Conservation (phyloP, 1,140 invertebrate genomes). For the Cherax quadricarinatus region DNA sequence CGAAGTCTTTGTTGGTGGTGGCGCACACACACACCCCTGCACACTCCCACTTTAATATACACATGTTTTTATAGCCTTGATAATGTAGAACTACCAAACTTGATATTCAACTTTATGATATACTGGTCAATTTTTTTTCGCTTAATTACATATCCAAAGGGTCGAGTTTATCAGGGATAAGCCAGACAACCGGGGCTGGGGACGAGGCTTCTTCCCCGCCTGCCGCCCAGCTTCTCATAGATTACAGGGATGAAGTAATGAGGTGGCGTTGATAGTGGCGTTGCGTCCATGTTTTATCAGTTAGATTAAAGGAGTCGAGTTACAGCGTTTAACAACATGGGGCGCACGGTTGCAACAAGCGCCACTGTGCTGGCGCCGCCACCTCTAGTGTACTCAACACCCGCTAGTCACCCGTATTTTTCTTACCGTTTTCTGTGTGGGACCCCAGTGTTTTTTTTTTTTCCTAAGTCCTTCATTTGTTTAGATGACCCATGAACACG, state of each 20-base stretch:
- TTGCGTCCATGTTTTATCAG: constrained; percentile 33
- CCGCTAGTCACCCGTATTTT: background rate
- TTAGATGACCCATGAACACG: background rate
- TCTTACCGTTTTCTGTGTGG: constrained; percentile 18
- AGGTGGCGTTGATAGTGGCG: constrained; percentile 42
- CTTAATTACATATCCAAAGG: background rate
- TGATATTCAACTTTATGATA: constrained; percentile 6
- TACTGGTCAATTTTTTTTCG: background rate
- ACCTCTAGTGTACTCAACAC: background rate
- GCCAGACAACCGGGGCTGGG: background rate
- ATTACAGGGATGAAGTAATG: constrained; percentile 49
- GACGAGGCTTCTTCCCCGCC: background rate
- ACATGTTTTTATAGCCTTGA: constrained; percentile 10
- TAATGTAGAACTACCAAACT: background rate
- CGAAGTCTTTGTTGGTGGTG: background rate
- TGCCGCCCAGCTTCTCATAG: constrained; percentile 33
- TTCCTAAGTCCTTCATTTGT: background rate
- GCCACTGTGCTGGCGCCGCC: background rate
- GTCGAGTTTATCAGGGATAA: background rate
- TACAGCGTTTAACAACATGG: constrained; percentile 43
- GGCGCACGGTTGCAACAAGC: background rate
- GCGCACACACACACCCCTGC: background rate
- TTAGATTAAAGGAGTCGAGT: constrained; percentile 33
- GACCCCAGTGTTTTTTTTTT: constrained; percentile 13
- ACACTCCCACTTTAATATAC: background rate